A percentile compares a stretch with the other conserved stretches of the same genome.
These are phyloP conservation scores for Agrochola lota DNA, from an alignment of 2,888 invertebrate species.

Conservation along the genomic window DNA sequence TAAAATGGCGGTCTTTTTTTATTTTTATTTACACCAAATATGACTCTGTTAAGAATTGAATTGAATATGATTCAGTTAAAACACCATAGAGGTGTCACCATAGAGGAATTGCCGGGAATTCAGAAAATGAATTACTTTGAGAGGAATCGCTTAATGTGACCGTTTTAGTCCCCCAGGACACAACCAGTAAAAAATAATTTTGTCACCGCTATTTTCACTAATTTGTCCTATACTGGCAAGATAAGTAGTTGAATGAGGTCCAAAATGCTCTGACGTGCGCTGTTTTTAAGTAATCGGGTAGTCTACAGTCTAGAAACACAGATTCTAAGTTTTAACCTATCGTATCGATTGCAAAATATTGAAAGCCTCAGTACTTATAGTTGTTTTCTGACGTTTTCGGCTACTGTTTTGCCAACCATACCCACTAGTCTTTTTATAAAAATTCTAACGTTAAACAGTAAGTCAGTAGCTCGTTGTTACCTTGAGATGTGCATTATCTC, in stretches of 20 bases:
- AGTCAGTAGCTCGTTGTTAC: conserved; percentile 34
- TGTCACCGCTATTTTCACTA: background rate
- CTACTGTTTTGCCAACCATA: background rate
- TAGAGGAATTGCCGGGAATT: too few relatives aligned
- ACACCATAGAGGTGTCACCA: too few relatives aligned
- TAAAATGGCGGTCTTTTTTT: too few relatives aligned
- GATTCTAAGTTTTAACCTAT: background rate
- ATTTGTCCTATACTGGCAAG: background rate
- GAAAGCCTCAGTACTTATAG: background rate
- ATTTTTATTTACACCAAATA: too few relatives aligned
- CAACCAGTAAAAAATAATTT: background rate
- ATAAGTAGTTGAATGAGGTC: background rate
- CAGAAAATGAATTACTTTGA: too few relatives aligned
- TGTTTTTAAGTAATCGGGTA: background rate
- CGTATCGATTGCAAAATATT: background rate
- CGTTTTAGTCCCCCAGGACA: too few relatives aligned
- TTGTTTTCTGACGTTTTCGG: background rate
- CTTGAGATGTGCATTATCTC: conserved; percentile 57
- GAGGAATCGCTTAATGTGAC: too few relatives aligned
- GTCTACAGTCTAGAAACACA: background rate
- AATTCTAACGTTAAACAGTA: conserved; percentile 54
- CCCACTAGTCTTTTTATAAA: conserved; percentile 46
- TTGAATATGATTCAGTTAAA: too few relatives aligned
- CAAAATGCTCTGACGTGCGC: background rate
- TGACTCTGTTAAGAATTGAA: too few relatives aligned